Evolutionary conservation across 2,797 vertebrate species (phyloP).

Genomic region (Carduelis carduelis): DNA sequence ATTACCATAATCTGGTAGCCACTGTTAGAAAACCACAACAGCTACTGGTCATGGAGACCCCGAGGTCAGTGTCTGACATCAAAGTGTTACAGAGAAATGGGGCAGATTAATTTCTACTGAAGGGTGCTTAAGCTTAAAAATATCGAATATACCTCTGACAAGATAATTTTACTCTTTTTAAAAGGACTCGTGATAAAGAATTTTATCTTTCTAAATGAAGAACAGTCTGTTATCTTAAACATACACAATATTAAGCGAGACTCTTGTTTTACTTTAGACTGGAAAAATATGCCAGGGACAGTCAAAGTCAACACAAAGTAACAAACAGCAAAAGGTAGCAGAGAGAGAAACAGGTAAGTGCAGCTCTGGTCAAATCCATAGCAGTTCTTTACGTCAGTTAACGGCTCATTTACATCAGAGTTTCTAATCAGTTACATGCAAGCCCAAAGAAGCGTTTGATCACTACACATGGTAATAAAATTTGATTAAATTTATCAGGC

Average conservation of each 20-base stretch:
- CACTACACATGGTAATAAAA: constrained; percentile 88
- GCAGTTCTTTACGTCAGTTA: constrained; percentile 82
- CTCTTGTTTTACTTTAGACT: constrained; percentile 77
- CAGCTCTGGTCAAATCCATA: constrained; percentile 87
- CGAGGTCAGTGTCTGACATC: constrained; percentile 50
- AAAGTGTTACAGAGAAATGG: constrained; percentile 40
- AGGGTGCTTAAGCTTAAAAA: constrained; percentile 65
- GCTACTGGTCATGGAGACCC: constrained; percentile 55
- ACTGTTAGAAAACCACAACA: constrained; percentile 59
- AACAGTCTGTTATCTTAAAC: constrained; percentile 75
- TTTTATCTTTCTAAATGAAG: constrained; percentile 65
- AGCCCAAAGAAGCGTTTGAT: constrained; percentile 85
- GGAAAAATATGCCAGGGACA: constrained; percentile 84
- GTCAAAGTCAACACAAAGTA: constrained; percentile 87
- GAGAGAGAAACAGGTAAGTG: constrained; percentile 83
- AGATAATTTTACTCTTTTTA: constrained; percentile 68
- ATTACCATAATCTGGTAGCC: constrained; percentile 36
- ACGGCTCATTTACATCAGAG: constrained; percentile 83
- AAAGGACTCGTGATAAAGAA: constrained; percentile 66
- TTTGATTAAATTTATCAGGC: constrained; percentile 82
- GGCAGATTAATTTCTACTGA: constrained; percentile 41
- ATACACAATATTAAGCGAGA: constrained; percentile 77
- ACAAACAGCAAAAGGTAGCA: constrained; percentile 83
- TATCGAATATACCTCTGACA: constrained; percentile 57
- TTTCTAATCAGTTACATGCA: constrained; percentile 90